A percentile compares a stretch with the other conserved stretches of the same genome.
phyloP scores from a whole-genome alignment of 2,888 invertebrate species.

The Eupeodes latifasciatus region DNA sequence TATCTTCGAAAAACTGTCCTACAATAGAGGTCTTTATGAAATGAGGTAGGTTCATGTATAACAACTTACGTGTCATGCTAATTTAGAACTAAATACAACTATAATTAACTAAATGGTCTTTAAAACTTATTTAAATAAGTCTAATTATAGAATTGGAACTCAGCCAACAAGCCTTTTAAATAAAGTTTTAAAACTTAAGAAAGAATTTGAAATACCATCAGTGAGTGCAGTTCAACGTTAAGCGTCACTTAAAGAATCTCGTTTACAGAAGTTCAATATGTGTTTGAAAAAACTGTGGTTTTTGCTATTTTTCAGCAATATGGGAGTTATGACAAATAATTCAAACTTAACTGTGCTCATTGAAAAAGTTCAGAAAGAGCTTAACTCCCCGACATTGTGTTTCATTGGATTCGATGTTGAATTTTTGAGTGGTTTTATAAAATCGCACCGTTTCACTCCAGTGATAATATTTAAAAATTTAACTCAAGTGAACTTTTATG shows the following conservation, averaged over 20 bases:
- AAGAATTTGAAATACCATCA: not conserved
- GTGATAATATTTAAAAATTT: constrained; percentile 1
- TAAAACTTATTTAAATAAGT: too few relatives aligned
- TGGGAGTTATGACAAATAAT: not conserved
- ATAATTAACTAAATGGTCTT: too few relatives aligned
- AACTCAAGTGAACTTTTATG: not conserved
- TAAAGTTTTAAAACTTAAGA: too few relatives aligned
- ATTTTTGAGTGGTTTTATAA: constrained; percentile 14
- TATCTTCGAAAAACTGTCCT: too few relatives aligned
- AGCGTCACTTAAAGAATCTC: not conserved
- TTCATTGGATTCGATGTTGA: constrained; percentile 16
- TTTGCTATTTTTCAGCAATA: not conserved
- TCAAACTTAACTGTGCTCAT: constrained; percentile 18
- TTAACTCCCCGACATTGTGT: not conserved
- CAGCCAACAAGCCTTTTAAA: too few relatives aligned
- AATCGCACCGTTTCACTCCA: not conserved
- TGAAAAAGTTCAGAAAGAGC: constrained; percentile 16
- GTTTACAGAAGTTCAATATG: not conserved
- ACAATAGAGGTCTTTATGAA: too few relatives aligned
- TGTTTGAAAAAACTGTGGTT: not conserved
- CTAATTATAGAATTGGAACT: too few relatives aligned
- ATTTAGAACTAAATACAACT: too few relatives aligned
- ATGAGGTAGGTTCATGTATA: too few relatives aligned
- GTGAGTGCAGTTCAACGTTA: not conserved
- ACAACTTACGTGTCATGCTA: too few relatives aligned